Percentiles rank a stretch among this genome's conserved stretches.
Conservation (phyloP, 2,113 vertebrate genomes). For the Mustelus asterias region DNA sequence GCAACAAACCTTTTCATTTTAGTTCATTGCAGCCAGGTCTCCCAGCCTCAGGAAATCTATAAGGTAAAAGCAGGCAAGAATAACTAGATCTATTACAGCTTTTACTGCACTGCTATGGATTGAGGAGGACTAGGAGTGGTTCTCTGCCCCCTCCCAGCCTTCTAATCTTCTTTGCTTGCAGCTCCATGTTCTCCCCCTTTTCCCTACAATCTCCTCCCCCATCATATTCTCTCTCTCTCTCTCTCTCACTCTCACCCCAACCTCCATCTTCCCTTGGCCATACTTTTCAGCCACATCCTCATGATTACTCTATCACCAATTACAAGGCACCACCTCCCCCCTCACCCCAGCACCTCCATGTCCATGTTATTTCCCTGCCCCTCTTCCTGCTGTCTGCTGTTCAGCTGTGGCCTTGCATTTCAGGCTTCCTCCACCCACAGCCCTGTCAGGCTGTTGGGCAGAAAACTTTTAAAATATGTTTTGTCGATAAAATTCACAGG, state of each 20-base stretch:
- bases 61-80: background rate
- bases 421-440: background rate
- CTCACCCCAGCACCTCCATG: background rate
- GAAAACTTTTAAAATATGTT: background rate
- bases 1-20: background rate
- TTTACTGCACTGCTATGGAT: background rate
- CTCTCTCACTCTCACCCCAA: background rate
- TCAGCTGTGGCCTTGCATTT: background rate
- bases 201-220: background rate
- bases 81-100: background rate
- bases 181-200: background rate
- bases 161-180: background rate
- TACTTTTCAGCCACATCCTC: background rate
- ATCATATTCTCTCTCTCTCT: background rate
- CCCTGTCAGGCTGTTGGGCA: background rate
- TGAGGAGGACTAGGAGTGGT: background rate
- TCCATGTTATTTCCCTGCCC: background rate
- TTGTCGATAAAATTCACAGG: background rate
- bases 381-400: background rate
- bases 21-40: background rate
- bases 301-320: background rate
- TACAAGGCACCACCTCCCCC: too few species aligned
- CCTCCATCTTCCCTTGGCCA: background rate
- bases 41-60: background rate
- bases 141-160: background rate